Evolutionary conservation across 37 sponge, comb jelly and placozoan genomes (phyloP).

Genomic region (Aplysina aerophoba): DNA sequence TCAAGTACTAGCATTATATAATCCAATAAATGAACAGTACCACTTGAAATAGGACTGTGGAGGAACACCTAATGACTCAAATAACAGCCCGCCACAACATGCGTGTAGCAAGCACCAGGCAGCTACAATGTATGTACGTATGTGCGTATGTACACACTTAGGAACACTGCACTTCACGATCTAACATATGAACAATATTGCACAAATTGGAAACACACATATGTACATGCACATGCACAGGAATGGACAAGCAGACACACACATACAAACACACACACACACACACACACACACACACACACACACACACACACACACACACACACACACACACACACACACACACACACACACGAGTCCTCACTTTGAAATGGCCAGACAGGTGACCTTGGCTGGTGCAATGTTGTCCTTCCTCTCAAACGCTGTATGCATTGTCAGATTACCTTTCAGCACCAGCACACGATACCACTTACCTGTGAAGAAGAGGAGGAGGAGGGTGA

Average conservation of each 20-base stretch:
- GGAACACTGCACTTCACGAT: background rate
- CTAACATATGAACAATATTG: conserved; percentile 21
- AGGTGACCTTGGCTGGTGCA: conserved; percentile 74
- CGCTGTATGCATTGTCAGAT: conserved; percentile 87
- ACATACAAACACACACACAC: conserved; percentile 53
- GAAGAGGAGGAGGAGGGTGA: background rate
- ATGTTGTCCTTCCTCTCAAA: conserved; percentile 79
- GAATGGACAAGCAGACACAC: conserved; percentile 47
- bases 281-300: conserved; percentile 60
- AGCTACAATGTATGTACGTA: too few relatives aligned
- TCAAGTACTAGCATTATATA: too few relatives aligned
- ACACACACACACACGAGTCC: conserved; percentile 20
- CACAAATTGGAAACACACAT: too few relatives aligned
- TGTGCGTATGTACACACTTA: too few relatives aligned
- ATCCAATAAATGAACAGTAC: too few relatives aligned
- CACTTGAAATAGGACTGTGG: too few relatives aligned
- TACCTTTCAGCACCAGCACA: conserved; percentile 48
- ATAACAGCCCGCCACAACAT: too few relatives aligned
- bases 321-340: conserved; percentile 45
- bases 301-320: conserved; percentile 42
- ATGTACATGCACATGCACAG: conserved; percentile 29
- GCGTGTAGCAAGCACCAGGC: too few relatives aligned
- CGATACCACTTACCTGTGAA: conserved; percentile 63
- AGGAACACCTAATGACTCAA: too few relatives aligned
- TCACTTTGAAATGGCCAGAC: conserved; percentile 71